Base-by-base conservation (phyloP, 1,140 invertebrate genomes). In the Stenopsyche tienmushanensis region DNA sequence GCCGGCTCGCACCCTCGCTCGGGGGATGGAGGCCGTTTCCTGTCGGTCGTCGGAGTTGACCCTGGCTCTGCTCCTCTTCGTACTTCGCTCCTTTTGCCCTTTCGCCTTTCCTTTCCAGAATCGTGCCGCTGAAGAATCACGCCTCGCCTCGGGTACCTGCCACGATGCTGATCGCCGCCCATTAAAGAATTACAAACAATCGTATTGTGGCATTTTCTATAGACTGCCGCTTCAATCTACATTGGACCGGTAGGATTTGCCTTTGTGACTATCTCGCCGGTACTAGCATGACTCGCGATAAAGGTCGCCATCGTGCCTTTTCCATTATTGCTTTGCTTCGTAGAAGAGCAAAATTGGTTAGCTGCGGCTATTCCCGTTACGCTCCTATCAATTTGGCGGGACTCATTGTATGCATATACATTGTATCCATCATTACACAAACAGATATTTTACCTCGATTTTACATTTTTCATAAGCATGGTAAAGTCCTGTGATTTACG, bases 171-270 rank as follows among this genome's bases (percentile, higher is more conserved):
- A 8, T 9, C 15, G 26, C 18, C 17, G 15, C 20, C 44, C 58
- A 62, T 62, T 49, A 26, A 10, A 25, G 39, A 62, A 24, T 49
- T 62, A 49, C 42, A 62, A 49, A 49, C 58, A 49, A 49, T 62
- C 44, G 41, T 23, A 26, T 49, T 49, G 44, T 49, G 25, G 42
- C 21, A 13, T 42, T n/a, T 7, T n/a, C n/a, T n/a, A n/a, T n/a
- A n/a, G n/a, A n/a, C n/a, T n/a, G n/a, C n/a, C n/a, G n/a, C n/a
- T n/a, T n/a, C 7, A 39, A 7, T 39, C 34, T 7, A 39, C 34
- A 39, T 39, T n/a, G 3, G 8, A 47, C 44, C 18, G 17, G 44
- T 47, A 9, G 5, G 44, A 13, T 18, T 47, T 15, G 17, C 29
- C 29, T 34, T 34, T 34, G 29, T 34, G 29, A 34, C 29, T 34